These are phyloP conservation scores for Salmo trutta DNA, from an alignment of 2,797 vertebrate species.

Conservation along the genomic window DNA sequence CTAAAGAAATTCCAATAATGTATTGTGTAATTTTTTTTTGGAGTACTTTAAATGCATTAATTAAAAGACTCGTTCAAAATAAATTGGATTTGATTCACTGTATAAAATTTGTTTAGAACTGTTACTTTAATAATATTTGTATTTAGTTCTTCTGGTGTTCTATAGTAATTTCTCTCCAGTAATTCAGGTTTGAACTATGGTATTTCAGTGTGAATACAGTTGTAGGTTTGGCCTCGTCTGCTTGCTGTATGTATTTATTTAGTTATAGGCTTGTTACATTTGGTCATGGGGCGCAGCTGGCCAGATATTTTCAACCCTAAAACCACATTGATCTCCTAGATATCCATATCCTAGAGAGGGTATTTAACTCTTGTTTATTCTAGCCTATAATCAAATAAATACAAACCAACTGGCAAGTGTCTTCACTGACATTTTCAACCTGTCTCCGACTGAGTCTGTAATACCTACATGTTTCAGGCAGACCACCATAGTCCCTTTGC, in stretches of 20 bases:
- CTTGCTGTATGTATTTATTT: background rate
- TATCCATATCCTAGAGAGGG: background rate
- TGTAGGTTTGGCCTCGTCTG: background rate
- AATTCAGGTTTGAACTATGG: background rate
- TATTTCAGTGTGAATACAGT: background rate
- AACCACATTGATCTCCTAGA: background rate
- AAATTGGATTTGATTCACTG: slow-evolving; percentile 74
- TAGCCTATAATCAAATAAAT: too few relatives aligned
- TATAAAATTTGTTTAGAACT: slow-evolving; percentile 30
- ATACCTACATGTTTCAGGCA: too few relatives aligned
- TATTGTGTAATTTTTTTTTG: slow-evolving; percentile 99
- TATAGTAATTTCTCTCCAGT: background rate
- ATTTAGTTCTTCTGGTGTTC: background rate
- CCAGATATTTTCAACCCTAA: background rate
- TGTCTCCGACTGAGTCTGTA: too few relatives aligned
- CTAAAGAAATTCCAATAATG: slow-evolving; percentile 91
- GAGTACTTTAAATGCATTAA: slow-evolving; percentile 99
- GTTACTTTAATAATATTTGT: background rate
- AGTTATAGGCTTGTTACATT: background rate
- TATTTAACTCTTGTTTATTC: background rate
- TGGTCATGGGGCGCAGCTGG: background rate
- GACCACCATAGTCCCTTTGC: too few relatives aligned
- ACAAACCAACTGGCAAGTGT: too few relatives aligned
- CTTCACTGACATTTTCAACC: too few relatives aligned
- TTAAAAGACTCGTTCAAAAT: slow-evolving; percentile 97